These are phyloP conservation scores for Leptestheria dahalacensis DNA, from an alignment of 1,140 invertebrate species.

Conservation along the genomic window DNA sequence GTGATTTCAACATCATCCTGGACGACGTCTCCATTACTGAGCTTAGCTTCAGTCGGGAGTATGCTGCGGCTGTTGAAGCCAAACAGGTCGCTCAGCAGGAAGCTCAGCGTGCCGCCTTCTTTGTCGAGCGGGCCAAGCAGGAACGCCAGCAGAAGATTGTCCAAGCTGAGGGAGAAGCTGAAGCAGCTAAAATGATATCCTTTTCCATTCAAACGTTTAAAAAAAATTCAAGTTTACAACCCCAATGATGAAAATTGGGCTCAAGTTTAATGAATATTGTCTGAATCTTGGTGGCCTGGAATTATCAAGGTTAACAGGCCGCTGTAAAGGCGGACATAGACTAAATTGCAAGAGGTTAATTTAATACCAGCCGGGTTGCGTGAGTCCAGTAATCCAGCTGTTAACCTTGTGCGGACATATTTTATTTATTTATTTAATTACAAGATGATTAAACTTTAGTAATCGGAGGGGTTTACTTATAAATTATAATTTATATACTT, in stretches of 20 bases:
- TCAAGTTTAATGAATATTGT: constrained; percentile 2
- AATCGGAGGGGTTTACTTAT: constrained; percentile 26
- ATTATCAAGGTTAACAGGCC: neutral
- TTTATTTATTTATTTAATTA: neutral
- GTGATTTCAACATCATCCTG: constrained; percentile 95
- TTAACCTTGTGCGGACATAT: neutral
- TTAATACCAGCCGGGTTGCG: neutral
- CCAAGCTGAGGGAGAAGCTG: constrained; percentile 98
- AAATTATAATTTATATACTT: neutral
- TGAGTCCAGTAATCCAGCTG: neutral
- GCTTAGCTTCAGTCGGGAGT: constrained; percentile 96
- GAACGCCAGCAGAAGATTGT: constrained; percentile 99
- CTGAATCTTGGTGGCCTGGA: constrained; percentile 9
- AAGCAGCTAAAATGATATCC: constrained; percentile 93
- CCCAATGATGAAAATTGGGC: constrained; percentile 5
- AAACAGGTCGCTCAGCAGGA: constrained; percentile 99
- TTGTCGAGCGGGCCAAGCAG: constrained; percentile 93
- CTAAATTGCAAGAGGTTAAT: neutral
- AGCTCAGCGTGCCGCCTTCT: constrained; percentile 93
- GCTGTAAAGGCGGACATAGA: constrained; percentile 22
- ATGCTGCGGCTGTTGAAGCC: constrained; percentile 97
- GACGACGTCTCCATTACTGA: constrained; percentile 99
- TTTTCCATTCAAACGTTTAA: constrained; percentile 34
- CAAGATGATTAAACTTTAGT: constrained; percentile 25
- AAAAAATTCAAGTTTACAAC: neutral